Evolutionary conservation across 2,113 vertebrate species (phyloP).

Genomic region (Serilophus lunatus): DNA sequence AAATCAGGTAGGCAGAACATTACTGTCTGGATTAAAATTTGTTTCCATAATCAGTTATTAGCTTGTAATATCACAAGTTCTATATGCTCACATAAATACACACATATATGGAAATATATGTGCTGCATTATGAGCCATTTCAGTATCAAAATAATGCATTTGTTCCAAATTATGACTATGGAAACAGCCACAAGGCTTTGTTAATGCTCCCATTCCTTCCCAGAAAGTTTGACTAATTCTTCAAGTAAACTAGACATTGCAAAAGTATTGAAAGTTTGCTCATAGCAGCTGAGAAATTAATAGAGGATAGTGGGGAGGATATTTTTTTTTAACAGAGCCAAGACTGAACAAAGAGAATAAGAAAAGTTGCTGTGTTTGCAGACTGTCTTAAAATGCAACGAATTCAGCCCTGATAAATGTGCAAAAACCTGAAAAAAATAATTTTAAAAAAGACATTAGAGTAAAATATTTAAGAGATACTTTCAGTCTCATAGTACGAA

Average conservation of each 20-base stretch:
- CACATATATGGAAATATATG: neutral
- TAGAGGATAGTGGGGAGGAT: neutral
- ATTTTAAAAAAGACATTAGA: neutral
- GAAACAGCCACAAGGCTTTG: neutral
- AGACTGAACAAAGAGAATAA: neutral
- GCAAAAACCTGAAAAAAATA: neutral
- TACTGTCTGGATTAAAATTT: neutral
- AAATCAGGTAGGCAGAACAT: neutral
- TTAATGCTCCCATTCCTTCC: neutral
- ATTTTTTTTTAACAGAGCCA: neutral
- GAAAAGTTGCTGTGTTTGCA: neutral
- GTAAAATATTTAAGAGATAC: slow-evolving; percentile 54
- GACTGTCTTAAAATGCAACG: neutral
- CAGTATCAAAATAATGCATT: neutral
- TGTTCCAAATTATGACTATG: neutral
- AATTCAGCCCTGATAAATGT: slow-evolving; percentile 9
- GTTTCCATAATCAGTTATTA: neutral
- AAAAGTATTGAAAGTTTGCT: neutral
- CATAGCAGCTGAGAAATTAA: neutral
- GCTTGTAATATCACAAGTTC: neutral
- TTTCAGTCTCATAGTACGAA: neutral
- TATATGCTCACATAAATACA: neutral
- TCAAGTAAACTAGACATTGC: neutral
- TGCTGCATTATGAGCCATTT: neutral
- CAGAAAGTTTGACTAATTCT: neutral